These are phyloP conservation scores for Acanthaster planci DNA, from an alignment of 35 echinoderm and acorn worm species.

Conservation along the genomic window DNA sequence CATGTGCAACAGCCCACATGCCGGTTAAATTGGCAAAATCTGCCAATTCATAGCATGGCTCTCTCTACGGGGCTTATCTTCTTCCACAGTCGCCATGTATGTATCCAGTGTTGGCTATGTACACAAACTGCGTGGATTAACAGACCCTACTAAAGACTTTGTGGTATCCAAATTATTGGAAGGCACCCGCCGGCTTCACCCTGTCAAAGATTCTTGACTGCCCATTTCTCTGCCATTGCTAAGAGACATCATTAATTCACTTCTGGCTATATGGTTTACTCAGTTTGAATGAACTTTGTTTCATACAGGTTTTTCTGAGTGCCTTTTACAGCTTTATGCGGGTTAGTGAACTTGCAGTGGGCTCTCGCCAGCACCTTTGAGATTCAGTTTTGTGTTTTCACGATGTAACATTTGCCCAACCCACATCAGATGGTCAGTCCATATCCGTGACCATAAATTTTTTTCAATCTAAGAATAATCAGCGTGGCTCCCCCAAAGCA, in stretches of 20 bases:
- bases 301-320: not conserved
- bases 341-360: not conserved
- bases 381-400: not conserved
- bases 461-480: constrained; percentile 20
- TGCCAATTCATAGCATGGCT: not conserved
- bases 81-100: not conserved
- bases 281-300: not conserved
- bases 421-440: too few relatives aligned
- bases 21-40: not conserved
- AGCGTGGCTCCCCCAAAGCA: not conserved
- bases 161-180: not conserved
- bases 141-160: constrained; percentile 9
- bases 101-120: not conserved
- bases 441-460: not conserved
- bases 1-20: not conserved
- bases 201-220: not conserved
- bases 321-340: constrained; percentile 32
- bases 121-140: not conserved
- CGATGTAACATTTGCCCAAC: not conserved
- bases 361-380: not conserved
- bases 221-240: not conserved
- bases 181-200: not conserved
- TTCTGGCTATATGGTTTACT: not conserved
- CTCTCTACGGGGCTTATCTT: not conserved
- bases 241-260: not conserved